Percentiles rank a stretch among this genome's conserved stretches.
Evolutionary conservation across 2,113 vertebrate species (phyloP).

Genomic region (Daphoenositta chrysoptera): DNA sequence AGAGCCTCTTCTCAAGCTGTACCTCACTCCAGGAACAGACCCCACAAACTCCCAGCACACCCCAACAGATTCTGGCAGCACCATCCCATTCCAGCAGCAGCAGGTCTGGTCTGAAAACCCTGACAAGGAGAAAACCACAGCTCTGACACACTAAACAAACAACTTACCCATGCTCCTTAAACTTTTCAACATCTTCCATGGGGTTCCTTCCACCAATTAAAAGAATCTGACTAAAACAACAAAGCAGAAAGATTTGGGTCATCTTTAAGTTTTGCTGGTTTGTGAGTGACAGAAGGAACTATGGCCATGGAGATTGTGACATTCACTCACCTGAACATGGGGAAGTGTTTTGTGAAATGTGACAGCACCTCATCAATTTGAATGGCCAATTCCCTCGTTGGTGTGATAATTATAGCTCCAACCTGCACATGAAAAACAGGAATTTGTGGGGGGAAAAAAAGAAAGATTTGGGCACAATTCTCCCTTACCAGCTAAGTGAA

Average conservation of each 20-base stretch:
- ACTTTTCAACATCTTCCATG: slow-evolving; percentile 88
- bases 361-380: slow-evolving; percentile 91
- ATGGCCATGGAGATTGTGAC: background rate
- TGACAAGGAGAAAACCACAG: background rate
- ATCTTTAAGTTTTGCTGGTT: background rate
- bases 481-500: background rate
- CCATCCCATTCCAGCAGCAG: background rate
- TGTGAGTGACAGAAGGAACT: rapidly evolving
- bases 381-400: slow-evolving; percentile 89
- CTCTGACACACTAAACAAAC: background rate
- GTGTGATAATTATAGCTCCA: slow-evolving; percentile 90
- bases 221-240: slow-evolving; percentile 84
- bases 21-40: background rate
- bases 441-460: background rate
- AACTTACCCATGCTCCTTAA: slow-evolving; percentile 84
- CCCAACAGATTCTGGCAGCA: background rate
- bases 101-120: background rate
- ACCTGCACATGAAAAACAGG: slow-evolving; percentile 68
- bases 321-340: slow-evolving; percentile 82
- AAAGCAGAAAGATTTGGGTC: background rate
- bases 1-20: rapidly evolving
- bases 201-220: slow-evolving; percentile 94
- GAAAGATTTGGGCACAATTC: background rate
- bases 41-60: background rate
- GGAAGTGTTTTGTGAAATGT: slow-evolving; percentile 82